phyloP scores from a whole-genome alignment of 2,888 invertebrate genomes.

The Drosophila histrio region DNA sequence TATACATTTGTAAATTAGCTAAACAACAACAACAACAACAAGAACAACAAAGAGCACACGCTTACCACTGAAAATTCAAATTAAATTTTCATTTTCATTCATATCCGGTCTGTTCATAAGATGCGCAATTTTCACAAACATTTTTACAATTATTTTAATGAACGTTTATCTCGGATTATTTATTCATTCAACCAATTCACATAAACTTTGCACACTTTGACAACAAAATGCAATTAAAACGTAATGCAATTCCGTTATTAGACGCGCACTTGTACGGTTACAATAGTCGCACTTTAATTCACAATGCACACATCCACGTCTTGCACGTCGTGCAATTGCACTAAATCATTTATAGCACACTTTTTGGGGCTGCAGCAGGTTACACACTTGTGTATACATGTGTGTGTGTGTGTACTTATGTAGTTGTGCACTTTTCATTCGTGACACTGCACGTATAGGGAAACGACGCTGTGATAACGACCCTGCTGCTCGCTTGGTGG shows the following conservation, averaged over 20 bases:
- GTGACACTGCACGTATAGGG: constrained; percentile 44
- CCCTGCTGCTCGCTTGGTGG: constrained; percentile 64
- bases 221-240: constrained; percentile 25
- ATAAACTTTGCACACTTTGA: constrained; percentile 2
- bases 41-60: constrained; percentile 12
- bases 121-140: constrained; percentile 34
- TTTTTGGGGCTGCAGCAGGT: constrained; percentile 46
- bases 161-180: background rate
- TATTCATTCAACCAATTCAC: background rate
- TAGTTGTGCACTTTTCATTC: constrained; percentile 54
- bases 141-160: constrained; percentile 13
- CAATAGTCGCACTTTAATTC: constrained; percentile 33
- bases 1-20: constrained; percentile 15
- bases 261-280: constrained; percentile 60
- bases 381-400: constrained; percentile 7
- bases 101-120: constrained; percentile 15
- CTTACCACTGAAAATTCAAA: constrained; percentile 21
- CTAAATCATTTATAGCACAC: constrained; percentile 63
- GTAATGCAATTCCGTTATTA: constrained; percentile 30
- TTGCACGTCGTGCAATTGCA: constrained; percentile 51
- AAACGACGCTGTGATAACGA: constrained; percentile 21
- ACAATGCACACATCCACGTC: constrained; percentile 54
- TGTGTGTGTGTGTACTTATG: constrained; percentile 16
- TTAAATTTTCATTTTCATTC: background rate
- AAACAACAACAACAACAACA: constrained; percentile 34